A percentile compares a stretch with the other conserved stretches of the same genome.
Evolutionary conservation across 2,888 invertebrate genomes (phyloP).

Genomic region (Leptinotarsa tumamoca): DNA sequence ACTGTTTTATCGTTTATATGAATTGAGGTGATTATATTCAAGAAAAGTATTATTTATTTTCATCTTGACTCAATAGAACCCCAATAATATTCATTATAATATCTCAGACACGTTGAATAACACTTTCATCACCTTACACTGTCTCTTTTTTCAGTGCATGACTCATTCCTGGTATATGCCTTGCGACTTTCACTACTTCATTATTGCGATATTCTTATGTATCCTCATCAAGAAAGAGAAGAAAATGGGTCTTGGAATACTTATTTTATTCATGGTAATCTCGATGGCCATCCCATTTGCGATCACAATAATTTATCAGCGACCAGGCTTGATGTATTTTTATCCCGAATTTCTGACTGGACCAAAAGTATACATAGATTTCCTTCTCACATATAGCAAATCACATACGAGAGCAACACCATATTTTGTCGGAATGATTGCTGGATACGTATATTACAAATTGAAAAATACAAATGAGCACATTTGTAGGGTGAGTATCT

Average conservation of each 20-base stretch:
- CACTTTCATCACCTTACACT: background rate
- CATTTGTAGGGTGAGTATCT: slow-evolving; percentile 60
- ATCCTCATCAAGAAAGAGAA: slow-evolving; percentile 66
- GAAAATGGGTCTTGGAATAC: slow-evolving; percentile 64
- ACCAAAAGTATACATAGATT: slow-evolving; percentile 69
- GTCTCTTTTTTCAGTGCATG: slow-evolving; percentile 71
- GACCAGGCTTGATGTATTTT: slow-evolving; percentile 71
- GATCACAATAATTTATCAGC: slow-evolving; percentile 67
- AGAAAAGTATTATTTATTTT: background rate
- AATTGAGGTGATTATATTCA: too few relatives aligned
- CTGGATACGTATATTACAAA: slow-evolving; percentile 68
- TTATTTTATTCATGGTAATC: slow-evolving; percentile 61
- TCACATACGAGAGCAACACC: slow-evolving; percentile 72
- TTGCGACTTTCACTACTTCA: slow-evolving; percentile 78
- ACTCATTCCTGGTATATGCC: slow-evolving; percentile 78
- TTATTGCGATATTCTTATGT: slow-evolving; percentile 69
- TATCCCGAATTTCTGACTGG: slow-evolving; percentile 70
- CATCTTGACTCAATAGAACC: too few relatives aligned
- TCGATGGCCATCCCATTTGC: slow-evolving; percentile 69
- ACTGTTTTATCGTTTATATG: too few relatives aligned
- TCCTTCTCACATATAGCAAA: slow-evolving; percentile 71
- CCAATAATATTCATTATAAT: background rate
- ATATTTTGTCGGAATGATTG: slow-evolving; percentile 72
- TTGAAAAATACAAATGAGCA: slow-evolving; percentile 57
- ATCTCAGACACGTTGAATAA: background rate